Evolutionary conservation across 1,140 invertebrate species (phyloP).

Genomic region (Geopemphigus sp.): DNA sequence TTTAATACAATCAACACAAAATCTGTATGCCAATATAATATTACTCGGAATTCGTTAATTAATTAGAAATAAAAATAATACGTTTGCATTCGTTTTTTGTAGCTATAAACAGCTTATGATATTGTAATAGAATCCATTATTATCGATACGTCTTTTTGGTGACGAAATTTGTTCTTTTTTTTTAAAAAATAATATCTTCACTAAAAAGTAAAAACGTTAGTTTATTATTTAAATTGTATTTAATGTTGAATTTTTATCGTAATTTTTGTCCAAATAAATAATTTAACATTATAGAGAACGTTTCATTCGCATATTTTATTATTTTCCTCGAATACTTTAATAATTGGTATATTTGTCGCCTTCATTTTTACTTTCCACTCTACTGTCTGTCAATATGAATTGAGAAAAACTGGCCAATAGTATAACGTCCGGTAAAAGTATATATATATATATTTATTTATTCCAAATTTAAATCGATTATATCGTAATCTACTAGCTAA

Average conservation of each 20-base stretch:
- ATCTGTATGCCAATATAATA: constrained; percentile 31
- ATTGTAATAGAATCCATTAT: constrained; percentile 6
- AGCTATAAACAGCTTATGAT: constrained; percentile 1
- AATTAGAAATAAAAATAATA: background rate
- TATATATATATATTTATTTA: too few species aligned
- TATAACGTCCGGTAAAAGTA: too few species aligned
- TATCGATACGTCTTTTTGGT: background rate
- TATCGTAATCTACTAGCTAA: too few species aligned
- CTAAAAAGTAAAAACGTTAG: constrained; percentile 4
- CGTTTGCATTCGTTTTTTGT: constrained; percentile 30
- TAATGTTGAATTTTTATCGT: background rate
- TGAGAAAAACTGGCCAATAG: too few species aligned
- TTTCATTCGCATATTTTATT: background rate
- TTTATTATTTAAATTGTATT: constrained; percentile 27
- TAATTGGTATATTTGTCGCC: too few species aligned
- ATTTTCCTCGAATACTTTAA: too few species aligned
- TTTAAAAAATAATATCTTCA: background rate
- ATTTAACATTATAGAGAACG: constrained; percentile 23
- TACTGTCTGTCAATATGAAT: too few species aligned
- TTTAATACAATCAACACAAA: constrained; percentile 29
- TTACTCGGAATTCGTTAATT: constrained; percentile 16
- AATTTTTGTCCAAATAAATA: constrained; percentile 34
- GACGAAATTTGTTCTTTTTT: too few species aligned
- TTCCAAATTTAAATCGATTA: too few species aligned
- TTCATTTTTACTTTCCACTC: too few species aligned